Base-by-base conservation (phyloP, 2,797 vertebrate genomes). In the Neostethus bicornis region DNA sequence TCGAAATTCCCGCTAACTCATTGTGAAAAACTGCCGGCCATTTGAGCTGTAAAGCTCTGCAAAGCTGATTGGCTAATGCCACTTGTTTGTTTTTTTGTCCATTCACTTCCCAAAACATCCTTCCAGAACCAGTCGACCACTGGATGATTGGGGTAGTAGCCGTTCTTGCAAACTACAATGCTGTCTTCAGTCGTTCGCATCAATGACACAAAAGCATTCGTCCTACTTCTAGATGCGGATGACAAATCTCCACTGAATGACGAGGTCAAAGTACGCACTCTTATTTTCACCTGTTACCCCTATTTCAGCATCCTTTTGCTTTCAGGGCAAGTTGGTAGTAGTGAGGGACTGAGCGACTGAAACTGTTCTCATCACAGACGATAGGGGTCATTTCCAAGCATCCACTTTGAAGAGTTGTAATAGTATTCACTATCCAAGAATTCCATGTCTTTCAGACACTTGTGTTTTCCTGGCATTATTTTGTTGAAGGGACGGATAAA, bases 41-140 rank as follows among this genome's bases (percentile, higher is more conserved):
- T n/a, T n/a, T n/a, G n/a, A n/a, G n/a, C n/a, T n/a, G n/a, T n/a
- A n/a, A n/a, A n/a, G n/a, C n/a, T n/a, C n/a, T n/a, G n/a, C n/a
- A n/a, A n/a, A n/a, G n/a, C n/a, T n/a, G n/a, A n/a, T n/a, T n/a
- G n/a, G n/a, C n/a, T n/a, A n/a, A n/a, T n/a, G n/a, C n/a, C n/a
- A n/a, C n/a, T n/a, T n/a, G n/a, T n/a, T n/a, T n/a, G n/a, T n/a
- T n/a, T n/a, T n/a, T n/a, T n/a, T n/a, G n/a, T n/a, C n/a, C n/a
- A n/a, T n/a, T n/a, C n/a, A n/a, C n/a, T n/a, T n/a, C n/a, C n/a
- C n/a, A n/a, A n/a, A n/a, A n/a, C n/a, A n/a, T n/a, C 97, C 96
- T 99, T 99, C 97, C 97, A 99, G 92, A 96, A 99, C 97, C 97
- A 99, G 90, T 99, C 97, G 45, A 99, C 98, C 4, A 97, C 95